Evolutionary conservation across 2,888 invertebrate species (phyloP).

Genomic region (Pecten maximus): DNA sequence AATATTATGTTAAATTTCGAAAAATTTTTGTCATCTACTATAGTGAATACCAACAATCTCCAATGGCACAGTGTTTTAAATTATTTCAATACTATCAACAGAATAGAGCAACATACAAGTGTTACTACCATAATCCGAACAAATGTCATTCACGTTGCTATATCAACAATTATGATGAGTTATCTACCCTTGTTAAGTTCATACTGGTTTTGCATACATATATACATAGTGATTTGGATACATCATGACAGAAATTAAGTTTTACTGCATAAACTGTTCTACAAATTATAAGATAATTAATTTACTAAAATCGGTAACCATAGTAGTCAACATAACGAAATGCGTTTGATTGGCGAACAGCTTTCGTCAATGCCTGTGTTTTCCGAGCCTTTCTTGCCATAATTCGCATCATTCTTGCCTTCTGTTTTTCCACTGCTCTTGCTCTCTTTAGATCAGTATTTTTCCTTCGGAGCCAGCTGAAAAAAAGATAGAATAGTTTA

Average conservation of each 20-base stretch:
- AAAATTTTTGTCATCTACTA: not conserved
- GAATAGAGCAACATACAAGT: not conserved
- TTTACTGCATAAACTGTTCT: not conserved
- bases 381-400: constrained; percentile 71
- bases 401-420: constrained; percentile 67
- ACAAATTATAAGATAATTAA: constrained; percentile 18
- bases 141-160: not conserved
- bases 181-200: not conserved
- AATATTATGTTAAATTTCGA: too few relatives aligned
- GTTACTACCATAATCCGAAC: not conserved
- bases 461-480: constrained; percentile 78
- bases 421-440: constrained; percentile 65
- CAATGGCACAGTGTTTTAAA: not conserved
- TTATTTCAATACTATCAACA: not conserved
- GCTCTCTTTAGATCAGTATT: constrained; percentile 67
- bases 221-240: not conserved
- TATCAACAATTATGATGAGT: not conserved
- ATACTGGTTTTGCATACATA: not conserved
- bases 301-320: constrained; percentile 71
- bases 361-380: constrained; percentile 69
- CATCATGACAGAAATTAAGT: not conserved
- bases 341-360: constrained; percentile 74
- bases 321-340: constrained; percentile 79
- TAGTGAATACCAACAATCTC: not conserved
- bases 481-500: constrained; percentile 37